Evolutionary conservation across 2,113 vertebrate species (phyloP).

Genomic region (Etia nguti): DNA sequence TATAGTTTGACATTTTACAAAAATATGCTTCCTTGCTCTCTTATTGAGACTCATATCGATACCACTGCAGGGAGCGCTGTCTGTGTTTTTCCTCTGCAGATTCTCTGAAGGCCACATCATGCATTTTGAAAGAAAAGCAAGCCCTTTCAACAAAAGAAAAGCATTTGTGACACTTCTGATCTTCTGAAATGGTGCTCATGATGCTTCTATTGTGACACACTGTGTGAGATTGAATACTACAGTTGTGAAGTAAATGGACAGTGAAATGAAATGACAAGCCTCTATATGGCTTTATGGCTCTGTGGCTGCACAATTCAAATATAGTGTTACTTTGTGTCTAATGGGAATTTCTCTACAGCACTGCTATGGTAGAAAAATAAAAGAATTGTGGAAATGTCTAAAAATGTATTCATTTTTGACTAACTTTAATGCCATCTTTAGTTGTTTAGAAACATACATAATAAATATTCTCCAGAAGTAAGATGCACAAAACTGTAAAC

Average conservation of each 20-base stretch:
- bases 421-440: neutral
- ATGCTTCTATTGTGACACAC: neutral
- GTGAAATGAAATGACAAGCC: neutral
- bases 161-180: neutral
- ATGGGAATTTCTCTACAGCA: neutral
- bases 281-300: neutral
- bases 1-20: neutral
- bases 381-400: neutral
- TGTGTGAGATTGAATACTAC: neutral
- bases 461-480: neutral
- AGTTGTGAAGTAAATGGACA: neutral
- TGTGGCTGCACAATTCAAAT: neutral
- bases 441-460: neutral
- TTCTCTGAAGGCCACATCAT: neutral
- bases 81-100: neutral
- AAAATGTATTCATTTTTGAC: neutral
- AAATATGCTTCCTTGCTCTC: neutral
- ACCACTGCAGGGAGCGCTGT: neutral
- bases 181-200: neutral
- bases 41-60: neutral
- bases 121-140: neutral
- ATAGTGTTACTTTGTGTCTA: neutral
- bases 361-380: neutral
- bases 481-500: neutral
- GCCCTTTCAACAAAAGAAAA: neutral